A percentile compares a stretch with the other conserved stretches of the same genome.
These are phyloP conservation scores for Heliconius hortense DNA, from an alignment of 2,888 invertebrate genomes.

Conservation along the genomic window DNA sequence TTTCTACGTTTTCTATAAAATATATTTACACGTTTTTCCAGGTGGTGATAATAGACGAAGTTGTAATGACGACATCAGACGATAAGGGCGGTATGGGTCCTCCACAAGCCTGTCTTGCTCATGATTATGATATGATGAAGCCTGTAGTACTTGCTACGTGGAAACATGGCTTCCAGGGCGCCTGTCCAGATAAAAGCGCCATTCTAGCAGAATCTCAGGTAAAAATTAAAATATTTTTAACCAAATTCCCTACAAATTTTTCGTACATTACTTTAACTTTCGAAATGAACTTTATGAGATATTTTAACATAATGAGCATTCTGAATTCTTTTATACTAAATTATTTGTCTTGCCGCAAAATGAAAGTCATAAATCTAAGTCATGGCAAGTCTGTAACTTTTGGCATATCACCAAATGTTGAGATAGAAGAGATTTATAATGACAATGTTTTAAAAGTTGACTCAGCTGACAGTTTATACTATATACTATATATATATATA, in stretches of 20 bases:
- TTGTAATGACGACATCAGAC: conserved; percentile 91
- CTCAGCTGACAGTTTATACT: conserved; percentile 14
- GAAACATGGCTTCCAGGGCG: conserved; percentile 97
- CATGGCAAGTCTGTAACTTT: conserved; percentile 19
- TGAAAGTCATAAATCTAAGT: conserved; percentile 25
- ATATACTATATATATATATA: not conserved
- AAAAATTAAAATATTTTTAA: conserved; percentile 28
- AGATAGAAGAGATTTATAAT: conserved; percentile 27
- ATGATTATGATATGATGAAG: conserved; percentile 96
- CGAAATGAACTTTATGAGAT: not conserved
- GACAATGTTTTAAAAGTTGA: conserved; percentile 25
- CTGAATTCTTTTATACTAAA: conserved; percentile 14
- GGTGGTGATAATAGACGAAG: conserved; percentile 95
- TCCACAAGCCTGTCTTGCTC: conserved; percentile 91
- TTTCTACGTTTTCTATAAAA: not conserved
- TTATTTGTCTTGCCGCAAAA: conserved; percentile 20
- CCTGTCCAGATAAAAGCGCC: conserved; percentile 95
- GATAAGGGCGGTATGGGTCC: conserved; percentile 86
- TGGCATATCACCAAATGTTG: conserved; percentile 26
- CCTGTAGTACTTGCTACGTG: conserved; percentile 96
- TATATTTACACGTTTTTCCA: conserved; percentile 53
- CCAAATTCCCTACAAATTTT: not conserved
- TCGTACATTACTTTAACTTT: not conserved
- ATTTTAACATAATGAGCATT: conserved; percentile 1
- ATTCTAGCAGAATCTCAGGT: conserved; percentile 94